Conservation (phyloP, 2,113 vertebrate species). For the Sinocyclocheilus anophthalmus region DNA sequence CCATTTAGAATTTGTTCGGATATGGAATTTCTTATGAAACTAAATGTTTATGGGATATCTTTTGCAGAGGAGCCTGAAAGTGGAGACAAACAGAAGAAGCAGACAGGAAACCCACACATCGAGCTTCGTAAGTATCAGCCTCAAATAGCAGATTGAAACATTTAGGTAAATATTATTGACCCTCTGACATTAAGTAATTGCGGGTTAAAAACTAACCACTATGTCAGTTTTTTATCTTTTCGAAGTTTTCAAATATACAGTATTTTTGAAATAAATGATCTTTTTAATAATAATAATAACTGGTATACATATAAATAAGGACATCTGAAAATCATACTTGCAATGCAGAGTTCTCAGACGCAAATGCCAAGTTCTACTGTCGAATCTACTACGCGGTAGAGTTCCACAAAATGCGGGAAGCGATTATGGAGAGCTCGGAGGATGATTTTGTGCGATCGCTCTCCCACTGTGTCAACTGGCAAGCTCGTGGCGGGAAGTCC, state of each 20-base stretch:
- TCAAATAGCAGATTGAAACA: neutral
- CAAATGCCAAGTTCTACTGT: constrained; percentile 96
- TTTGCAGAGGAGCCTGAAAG: constrained; percentile 85
- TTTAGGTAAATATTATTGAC: neutral
- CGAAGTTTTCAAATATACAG: neutral
- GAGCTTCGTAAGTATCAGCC: constrained; percentile 88
- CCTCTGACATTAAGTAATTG: neutral
- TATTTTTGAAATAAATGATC: neutral
- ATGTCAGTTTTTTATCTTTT: neutral
- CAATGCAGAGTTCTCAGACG: constrained; percentile 91
- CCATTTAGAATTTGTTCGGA: neutral
- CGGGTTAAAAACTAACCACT: neutral
- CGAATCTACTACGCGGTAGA: constrained; percentile 96
- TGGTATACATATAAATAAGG: neutral
- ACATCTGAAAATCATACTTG: neutral
- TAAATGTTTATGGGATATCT: neutral
- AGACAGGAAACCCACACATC: constrained; percentile 89
- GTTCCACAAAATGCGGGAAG: constrained; percentile 95
- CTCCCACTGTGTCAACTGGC: constrained; percentile 96
- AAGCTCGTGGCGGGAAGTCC: constrained; percentile 95
- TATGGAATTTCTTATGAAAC: neutral
- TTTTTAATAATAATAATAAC: neutral
- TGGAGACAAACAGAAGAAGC: constrained; percentile 90
- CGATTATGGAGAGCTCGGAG: constrained; percentile 90
- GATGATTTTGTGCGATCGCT: constrained; percentile 95